Conservation (phyloP, 2,113 vertebrate genomes). For the Loxodonta africana region DNA sequence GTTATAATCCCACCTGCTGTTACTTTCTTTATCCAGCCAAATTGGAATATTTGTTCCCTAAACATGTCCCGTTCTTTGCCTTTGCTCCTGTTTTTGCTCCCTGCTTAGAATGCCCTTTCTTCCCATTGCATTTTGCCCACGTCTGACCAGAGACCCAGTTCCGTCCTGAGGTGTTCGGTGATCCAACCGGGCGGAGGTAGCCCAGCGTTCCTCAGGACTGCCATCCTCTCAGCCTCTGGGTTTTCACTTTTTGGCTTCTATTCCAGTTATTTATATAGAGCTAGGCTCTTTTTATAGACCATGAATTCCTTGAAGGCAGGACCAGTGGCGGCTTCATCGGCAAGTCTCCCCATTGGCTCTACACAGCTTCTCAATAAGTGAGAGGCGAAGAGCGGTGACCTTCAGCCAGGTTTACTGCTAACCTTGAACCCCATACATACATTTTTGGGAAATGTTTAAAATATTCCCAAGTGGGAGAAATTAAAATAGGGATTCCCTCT, state of each 20-base stretch:
- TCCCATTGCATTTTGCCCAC: constrained; percentile 2
- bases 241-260: background rate
- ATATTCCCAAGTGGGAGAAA: constrained; percentile 12
- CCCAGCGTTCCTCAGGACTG: background rate
- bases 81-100: background rate
- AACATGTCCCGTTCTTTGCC: background rate
- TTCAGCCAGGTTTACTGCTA: background rate
- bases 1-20: background rate
- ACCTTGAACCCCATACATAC: background rate
- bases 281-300: background rate
- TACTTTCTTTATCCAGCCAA: background rate
- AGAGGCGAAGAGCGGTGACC: background rate
- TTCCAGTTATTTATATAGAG: background rate
- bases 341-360: background rate
- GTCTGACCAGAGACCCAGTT: background rate
- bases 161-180: background rate
- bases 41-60: background rate
- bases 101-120: background rate
- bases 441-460: background rate
- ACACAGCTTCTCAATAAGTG: background rate
- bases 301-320: constrained; percentile 25
- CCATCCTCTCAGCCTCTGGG: background rate
- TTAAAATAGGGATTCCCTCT: background rate
- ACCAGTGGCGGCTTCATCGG: background rate
- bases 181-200: background rate